Evolutionary conservation across 2,888 invertebrate genomes (phyloP), one percentile per base, ranked within the genome.

Genomic region (Drosophila rellima): DNA sequence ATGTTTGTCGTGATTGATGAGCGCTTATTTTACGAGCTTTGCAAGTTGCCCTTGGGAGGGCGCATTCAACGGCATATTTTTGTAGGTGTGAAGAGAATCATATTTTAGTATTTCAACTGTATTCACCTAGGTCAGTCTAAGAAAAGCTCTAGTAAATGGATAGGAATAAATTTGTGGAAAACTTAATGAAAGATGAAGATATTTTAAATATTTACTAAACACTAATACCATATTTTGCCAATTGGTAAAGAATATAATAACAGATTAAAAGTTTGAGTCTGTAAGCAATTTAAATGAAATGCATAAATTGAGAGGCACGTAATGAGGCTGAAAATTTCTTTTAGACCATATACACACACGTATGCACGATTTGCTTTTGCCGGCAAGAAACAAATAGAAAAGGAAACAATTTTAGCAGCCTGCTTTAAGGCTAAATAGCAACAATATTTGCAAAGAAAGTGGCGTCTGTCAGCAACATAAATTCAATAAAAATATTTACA

Each of bases 401-500:
- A 13, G 10, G 44, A 52, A 56, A 70, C 39, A 17, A 60, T 56
- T 44, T 70, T 47, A 37, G 20, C 50, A 47, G 63, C 10, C 23
- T 29, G 80, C 87, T 82, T 82, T 85, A 71, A 71, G 73, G 71
- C 62, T 50, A 55, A 47, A 57, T 56, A 44, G 54, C 52, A 54
- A 52, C 50, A 51, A 57, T 50, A 72, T 78, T 70, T 78, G 64
- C 61, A 40, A 63, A 78, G 64, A 78, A 61, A 78, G 65, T 70
- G 71, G 54, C 71, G 69, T 29, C 69, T 69, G 74, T 74, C 70
- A 64, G 59, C 68, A 40, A 60, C 69, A 66, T 70, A 84, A 89
- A 89, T 88, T 90, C 89, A 91, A 90, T 90, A 90, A 88, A 91
- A 90, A 90, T 91, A 90, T 90, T 90, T 89, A 88, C 89, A 87